phyloP scores from a whole-genome alignment of 2,113 vertebrate genomes.

The Cochlearius cochlearius region DNA sequence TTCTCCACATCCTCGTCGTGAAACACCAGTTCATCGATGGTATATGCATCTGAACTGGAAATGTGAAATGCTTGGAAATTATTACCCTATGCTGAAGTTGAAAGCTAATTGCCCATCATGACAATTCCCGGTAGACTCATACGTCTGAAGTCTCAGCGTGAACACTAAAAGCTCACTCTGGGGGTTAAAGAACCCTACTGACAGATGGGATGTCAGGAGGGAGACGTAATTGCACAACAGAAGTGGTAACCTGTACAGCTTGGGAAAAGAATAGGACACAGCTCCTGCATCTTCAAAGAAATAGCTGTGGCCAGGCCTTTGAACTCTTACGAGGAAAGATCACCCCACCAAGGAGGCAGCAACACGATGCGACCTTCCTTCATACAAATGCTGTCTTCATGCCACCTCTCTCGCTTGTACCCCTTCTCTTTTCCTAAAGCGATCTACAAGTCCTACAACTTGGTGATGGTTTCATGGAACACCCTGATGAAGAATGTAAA shows the following conservation, averaged over 20 bases:
- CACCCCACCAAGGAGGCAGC: background rate
- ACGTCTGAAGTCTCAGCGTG: background rate
- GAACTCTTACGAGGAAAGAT: background rate
- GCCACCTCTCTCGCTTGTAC: background rate
- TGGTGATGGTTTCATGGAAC: background rate
- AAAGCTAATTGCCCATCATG: constrained; percentile 26
- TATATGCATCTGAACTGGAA: background rate
- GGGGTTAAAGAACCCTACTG: background rate
- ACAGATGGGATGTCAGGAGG: constrained; percentile 5
- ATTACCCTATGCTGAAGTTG: background rate
- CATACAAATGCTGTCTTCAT: background rate
- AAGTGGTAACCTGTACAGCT: background rate
- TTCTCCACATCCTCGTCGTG: background rate
- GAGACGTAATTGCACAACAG: background rate
- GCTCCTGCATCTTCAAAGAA: constrained; percentile 1
- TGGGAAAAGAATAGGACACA: background rate
- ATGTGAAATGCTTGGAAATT: background rate
- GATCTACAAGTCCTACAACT: background rate
- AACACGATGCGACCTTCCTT: background rate
- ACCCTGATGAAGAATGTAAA: background rate
- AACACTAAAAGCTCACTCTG: constrained; percentile 1
- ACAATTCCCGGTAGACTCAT: background rate
- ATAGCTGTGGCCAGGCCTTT: background rate
- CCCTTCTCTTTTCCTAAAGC: background rate
- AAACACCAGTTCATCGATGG: background rate